phyloP scores from a whole-genome alignment of 2,113 vertebrate genomes.

The Atractosteus spatula region DNA sequence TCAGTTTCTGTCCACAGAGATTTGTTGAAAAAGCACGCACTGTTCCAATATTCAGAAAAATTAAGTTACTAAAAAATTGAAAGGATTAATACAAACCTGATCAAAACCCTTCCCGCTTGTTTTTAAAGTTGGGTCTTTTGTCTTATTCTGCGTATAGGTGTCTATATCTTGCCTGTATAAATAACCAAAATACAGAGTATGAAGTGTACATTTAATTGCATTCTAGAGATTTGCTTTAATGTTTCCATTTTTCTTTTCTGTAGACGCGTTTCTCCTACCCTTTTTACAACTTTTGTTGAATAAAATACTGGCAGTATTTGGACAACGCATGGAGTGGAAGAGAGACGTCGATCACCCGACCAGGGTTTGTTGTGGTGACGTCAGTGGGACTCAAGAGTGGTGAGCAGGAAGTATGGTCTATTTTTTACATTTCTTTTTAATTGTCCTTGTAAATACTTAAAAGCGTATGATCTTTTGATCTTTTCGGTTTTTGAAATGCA shows the following conservation, averaged over 20 bases:
- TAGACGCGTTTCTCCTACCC: too few species aligned
- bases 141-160: too few species aligned
- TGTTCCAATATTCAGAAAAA: too few species aligned
- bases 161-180: neutral
- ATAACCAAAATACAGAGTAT: neutral
- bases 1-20: too few species aligned
- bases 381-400: constrained; percentile 35
- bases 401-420: constrained; percentile 33
- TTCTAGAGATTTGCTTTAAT: neutral
- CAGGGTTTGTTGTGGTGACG: constrained; percentile 52
- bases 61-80: too few species aligned
- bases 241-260: neutral
- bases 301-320: neutral
- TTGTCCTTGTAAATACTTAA: too few species aligned
- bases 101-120: too few species aligned
- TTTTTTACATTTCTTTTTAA: neutral
- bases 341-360: constrained; percentile 17
- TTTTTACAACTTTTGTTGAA: too few species aligned
- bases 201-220: neutral
- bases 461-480: too few species aligned
- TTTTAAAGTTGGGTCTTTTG: neutral
- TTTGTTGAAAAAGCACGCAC: too few species aligned
- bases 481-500: neutral
- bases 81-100: too few species aligned
- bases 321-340: constrained; percentile 9